Percentiles rank a stretch among this genome's conserved stretches.
phyloP scores from a whole-genome alignment of 2,797 vertebrate species.

The Tolypeutes matacus region DNA sequence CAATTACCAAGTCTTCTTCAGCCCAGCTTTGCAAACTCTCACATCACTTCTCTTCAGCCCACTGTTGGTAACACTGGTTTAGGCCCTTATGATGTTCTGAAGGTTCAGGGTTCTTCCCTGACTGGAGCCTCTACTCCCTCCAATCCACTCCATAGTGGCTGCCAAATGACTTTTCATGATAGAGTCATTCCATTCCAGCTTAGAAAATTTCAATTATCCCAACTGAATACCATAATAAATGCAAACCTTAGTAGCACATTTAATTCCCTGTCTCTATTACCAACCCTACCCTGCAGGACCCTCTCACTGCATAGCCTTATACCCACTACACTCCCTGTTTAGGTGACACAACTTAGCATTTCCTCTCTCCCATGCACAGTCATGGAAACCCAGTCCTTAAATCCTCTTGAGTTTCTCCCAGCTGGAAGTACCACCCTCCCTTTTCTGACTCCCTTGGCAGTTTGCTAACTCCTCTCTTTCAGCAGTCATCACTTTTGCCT shows the following conservation, averaged over 20 bases:
- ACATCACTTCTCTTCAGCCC: background rate
- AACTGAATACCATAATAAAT: background rate
- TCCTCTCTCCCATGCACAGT: background rate
- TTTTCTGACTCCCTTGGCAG: background rate
- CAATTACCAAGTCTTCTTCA: background rate
- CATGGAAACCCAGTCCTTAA: accelerated
- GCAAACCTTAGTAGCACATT: background rate
- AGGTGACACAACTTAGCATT: too few relatives aligned
- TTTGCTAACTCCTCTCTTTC: background rate
- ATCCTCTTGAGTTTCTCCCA: background rate
- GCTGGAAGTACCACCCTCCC: background rate
- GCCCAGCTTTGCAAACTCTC: background rate
- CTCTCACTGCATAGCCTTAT: background rate
- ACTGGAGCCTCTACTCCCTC: background rate
- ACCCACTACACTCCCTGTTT: background rate
- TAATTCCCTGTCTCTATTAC: too few relatives aligned
- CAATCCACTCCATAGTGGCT: background rate
- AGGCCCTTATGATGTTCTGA: background rate
- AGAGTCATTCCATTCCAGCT: background rate
- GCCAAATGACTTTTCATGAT: background rate
- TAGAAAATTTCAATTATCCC: background rate
- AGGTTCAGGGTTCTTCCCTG: background rate
- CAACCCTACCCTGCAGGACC: background rate
- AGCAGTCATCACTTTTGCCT: background rate
- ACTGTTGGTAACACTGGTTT: background rate